Percentiles rank a stretch among this genome's conserved stretches.
Evolutionary conservation across 2,113 vertebrate genomes (phyloP).

Genomic region (Cyphomyrus discorhynchus): DNA sequence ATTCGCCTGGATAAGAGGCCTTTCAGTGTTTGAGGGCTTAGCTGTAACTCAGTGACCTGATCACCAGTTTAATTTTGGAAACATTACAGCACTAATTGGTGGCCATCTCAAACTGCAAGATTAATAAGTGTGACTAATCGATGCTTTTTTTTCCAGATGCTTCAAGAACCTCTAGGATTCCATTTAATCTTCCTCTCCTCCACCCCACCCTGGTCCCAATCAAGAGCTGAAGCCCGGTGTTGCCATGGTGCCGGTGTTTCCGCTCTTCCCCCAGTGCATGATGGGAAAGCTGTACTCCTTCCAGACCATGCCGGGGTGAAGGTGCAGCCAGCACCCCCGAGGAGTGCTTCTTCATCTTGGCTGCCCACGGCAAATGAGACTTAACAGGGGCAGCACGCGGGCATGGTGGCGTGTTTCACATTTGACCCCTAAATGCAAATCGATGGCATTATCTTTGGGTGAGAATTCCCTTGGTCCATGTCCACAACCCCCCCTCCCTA

Average conservation of each 20-base stretch:
- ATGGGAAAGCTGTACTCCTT: neutral
- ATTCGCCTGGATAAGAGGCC: constrained; percentile 2
- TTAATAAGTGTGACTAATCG: constrained; percentile 11
- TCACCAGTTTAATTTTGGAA: neutral
- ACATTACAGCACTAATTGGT: neutral
- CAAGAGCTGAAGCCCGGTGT: neutral
- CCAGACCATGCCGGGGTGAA: neutral
- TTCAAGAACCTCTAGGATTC: neutral
- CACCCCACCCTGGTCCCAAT: neutral
- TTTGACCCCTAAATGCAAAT: neutral
- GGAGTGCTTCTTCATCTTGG: neutral
- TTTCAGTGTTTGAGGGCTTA: constrained; percentile 1
- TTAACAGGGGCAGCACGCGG: neutral
- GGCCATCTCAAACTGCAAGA: neutral
- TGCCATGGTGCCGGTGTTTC: neutral
- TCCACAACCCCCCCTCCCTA: neutral
- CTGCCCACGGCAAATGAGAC: neutral
- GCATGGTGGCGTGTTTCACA: neutral
- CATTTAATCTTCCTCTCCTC: neutral
- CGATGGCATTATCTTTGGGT: neutral
- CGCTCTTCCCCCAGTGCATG: neutral
- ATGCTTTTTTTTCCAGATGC: neutral
- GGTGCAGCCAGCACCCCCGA: neutral
- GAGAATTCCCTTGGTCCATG: neutral
- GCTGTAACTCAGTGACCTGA: constrained; percentile 9